Conservation (phyloP, 2,888 invertebrate species). For the Latheticus oryzae region DNA sequence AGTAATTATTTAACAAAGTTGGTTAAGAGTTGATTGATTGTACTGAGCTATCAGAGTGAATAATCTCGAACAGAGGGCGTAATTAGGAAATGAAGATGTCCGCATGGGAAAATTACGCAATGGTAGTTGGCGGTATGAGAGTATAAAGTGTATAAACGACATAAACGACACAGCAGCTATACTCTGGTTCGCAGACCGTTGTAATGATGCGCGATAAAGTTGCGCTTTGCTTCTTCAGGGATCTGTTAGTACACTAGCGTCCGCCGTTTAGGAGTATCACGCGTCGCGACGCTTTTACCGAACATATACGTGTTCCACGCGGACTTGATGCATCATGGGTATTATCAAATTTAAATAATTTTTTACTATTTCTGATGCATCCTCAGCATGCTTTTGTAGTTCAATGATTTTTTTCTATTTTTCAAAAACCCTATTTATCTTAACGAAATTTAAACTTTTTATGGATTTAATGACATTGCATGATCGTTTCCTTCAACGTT, state of each 20-base stretch:
- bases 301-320: conserved; percentile 42
- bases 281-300: conserved; percentile 42
- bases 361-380: conserved; percentile 8
- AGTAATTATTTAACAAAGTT: no score
- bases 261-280: conserved; percentile 45
- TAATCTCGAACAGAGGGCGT: conserved; percentile 26
- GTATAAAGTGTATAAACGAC: conserved; percentile 37
- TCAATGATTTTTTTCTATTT: conserved; percentile 9
- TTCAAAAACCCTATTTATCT: not conserved
- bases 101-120: conserved; percentile 46
- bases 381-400: conserved; percentile 22
- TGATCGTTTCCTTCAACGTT: conserved; percentile 6
- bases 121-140: conserved; percentile 29
- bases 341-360: conserved; percentile 37
- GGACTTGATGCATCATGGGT: conserved; percentile 45
- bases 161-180: conserved; percentile 37
- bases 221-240: conserved; percentile 46
- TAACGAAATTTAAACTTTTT: conserved; percentile 1
- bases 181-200: conserved; percentile 36
- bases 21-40: conserved; percentile 25
- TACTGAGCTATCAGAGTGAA: conserved; percentile 16
- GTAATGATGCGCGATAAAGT: conserved; percentile 48
- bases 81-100: conserved; percentile 39
- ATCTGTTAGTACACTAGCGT: conserved; percentile 46
- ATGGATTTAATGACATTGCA: conserved; percentile 21